Base-by-base conservation (phyloP, 2,888 invertebrate species). In the Halictus quadricinctus region DNA sequence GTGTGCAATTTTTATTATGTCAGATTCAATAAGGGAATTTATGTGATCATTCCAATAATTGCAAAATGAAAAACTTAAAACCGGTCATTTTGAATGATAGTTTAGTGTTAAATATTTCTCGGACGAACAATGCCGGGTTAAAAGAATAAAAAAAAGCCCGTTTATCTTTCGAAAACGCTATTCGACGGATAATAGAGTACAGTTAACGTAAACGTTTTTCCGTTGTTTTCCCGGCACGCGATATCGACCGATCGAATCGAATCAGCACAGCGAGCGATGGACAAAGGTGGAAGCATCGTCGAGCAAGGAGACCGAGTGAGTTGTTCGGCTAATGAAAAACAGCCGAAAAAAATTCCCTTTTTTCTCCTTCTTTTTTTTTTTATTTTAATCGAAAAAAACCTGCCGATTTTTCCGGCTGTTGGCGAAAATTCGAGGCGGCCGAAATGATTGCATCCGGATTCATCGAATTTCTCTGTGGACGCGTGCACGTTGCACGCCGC, bases 291-390 rank as follows among this genome's bases (percentile, higher is more conserved):
- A 80, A 64, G 18, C 73, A 79, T 43, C 79, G 73, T 66, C 80
- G 54, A 86, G 48, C 50, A 86, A 81, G 74, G 84, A 82, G 66
- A 46, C 25, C 70, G 74, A 84, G 87, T 87, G 80, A 84, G 87
- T 87, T 84, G 64, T 29, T 29, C 64, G 46, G 21, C 46, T 29
- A 54, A 76, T 13, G 58, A 50, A 76, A 76, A 76, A 83, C 75
- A 29, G 72, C 48, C 21, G 58, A 58, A 58, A 58, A 58, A 58
- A 54, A 25, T 72, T n/a, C 82, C 73, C 25, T 75, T 58, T 66
- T 66, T 41, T 41, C 29, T 12, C 4, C 21, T 1, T 48, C n/a
- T 29, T 29, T 29, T 29, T 29, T 64, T 64, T 64, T 25, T 64
- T 29, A 29, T 64, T 64, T 66, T 69, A 69, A 69, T 69, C 10